Evolutionary conservation across 2,888 invertebrate species (phyloP), one percentile per base, ranked within the genome.

Genomic region (Drosophila koepferae): DNA sequence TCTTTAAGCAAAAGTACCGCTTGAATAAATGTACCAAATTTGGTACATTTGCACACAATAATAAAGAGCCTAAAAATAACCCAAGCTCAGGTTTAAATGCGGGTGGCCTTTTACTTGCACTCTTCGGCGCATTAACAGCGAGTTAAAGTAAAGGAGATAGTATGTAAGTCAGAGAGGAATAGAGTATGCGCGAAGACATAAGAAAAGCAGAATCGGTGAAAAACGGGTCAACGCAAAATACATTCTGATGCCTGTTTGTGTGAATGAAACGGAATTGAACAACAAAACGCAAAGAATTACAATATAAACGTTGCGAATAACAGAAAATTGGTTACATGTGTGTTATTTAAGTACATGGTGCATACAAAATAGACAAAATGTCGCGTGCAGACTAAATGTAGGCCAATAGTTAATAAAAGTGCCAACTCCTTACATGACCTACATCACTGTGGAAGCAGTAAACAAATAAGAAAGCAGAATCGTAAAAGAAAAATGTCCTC

Each of bases 361-460:
- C 40, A 38, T 18, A 44, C 18, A 36, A 16, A 65, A n/a, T n/a
- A 55, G 34, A 43, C 23, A 40, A 59, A 34, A 51, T 36, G 72
- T 77, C 64, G 81, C 72, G 81, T 77, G 77, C 72, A 72, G 68
- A 61, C 23, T 31, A 53, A 79, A 86, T 72, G 69, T 80, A 70
- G 78, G 84, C 72, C 82, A 74, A 69, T 54, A 74, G 63, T 74
- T 74, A 81, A 81, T 76, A 82, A 82, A 74, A 80, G 74, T 73
- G 76, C 77, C 75, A 78, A 78, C 88, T 89, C 88, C 89, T 87
- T 76, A 64, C 76, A 65, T 82, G 87, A 89, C 89, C 87, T 77
- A 87, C 72, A 87, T 86, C 75, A 66, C 49, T n/a, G 38, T n/a
- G 31, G 14, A 9, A 23, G 48, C 41, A 56, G 38, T 40, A 58